Percentiles rank a stretch among this genome's conserved stretches.
Evolutionary conservation across 2,113 vertebrate genomes (phyloP).

Genomic region (Rhegmatorhina hoffmannsi): DNA sequence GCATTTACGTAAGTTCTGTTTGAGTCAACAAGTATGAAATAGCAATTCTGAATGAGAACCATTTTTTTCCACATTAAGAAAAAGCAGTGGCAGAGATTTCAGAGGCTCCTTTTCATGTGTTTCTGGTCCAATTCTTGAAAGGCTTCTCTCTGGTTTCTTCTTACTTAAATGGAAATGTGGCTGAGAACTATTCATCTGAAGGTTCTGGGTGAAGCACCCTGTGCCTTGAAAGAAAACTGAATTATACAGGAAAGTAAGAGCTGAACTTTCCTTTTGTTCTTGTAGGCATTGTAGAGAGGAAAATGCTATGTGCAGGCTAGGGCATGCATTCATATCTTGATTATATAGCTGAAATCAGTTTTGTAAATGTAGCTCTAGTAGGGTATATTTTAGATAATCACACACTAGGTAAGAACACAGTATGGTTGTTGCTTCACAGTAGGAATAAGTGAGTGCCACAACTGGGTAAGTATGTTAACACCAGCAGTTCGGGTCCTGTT

Average conservation of each 20-base stretch:
- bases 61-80: neutral
- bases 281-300: neutral
- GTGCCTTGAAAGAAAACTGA: constrained; percentile 6
- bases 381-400: neutral
- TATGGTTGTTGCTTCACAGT: neutral
- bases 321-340: neutral
- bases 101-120: neutral
- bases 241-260: neutral
- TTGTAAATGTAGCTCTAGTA: neutral
- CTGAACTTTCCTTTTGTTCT: constrained; percentile 7
- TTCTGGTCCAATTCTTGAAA: neutral
- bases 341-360: neutral
- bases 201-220: neutral
- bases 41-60: neutral
- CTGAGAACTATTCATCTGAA: neutral
- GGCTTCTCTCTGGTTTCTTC: neutral
- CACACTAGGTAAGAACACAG: neutral
- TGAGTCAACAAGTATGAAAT: neutral
- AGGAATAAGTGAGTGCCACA: neutral
- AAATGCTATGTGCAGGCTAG: neutral
- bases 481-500: neutral
- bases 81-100: neutral
- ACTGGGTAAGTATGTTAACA: neutral
- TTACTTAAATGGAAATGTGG: neutral
- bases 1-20: neutral